Evolutionary conservation across 35 echinoderm and acorn worm genomes (phyloP), one percentile per base, ranked within the genome.

Genomic region (Ptychodera flava): DNA sequence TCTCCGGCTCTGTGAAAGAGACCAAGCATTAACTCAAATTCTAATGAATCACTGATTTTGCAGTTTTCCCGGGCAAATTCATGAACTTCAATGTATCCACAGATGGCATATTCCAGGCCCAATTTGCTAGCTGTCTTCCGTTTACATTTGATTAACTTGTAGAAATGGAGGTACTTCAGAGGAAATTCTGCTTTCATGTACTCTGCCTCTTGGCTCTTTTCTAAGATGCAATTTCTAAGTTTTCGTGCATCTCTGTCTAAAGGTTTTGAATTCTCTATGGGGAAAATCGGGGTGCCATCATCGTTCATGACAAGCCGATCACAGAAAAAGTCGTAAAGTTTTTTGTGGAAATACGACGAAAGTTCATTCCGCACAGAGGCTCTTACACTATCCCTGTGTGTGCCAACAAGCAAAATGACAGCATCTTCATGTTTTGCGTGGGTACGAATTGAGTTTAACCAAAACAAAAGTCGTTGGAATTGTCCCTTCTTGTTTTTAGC

Each of bases 401-500:
- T 87, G 31, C 86, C 86, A 31, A 87, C 86, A 87, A 87, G 76
- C 16, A 87, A 78, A n/a, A 87, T 33, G 1, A 78, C 86, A 87
- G 32, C 76, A 29, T 87, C 86, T 78, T 76, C 32, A 27, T 78
- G 64, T 28, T 78, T 28, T 34, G 75, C 86, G 29, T 87, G 86
- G 0, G 36, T 78, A 87, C 29, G 34, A 33, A 87, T 77, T 32
- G 86, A 87, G n/a, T 87, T 33, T 15, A 87, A 35, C 86, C 86
- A 87, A 33, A 87, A 87, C 31, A 78, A 31, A 32, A 87, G 52
- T 37, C 78, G 76, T 33, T 87, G 64, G 6, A 87, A 22, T 79
- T 87, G 86, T 79, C 14, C 30, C 0, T 79, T 36, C 27, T 78
- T 34, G 77, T 87, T 78, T 36, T 33, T 34, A 12, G 37, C 86